Conservation (phyloP, 23 tunicate species). For the Styela plicata region DNA sequence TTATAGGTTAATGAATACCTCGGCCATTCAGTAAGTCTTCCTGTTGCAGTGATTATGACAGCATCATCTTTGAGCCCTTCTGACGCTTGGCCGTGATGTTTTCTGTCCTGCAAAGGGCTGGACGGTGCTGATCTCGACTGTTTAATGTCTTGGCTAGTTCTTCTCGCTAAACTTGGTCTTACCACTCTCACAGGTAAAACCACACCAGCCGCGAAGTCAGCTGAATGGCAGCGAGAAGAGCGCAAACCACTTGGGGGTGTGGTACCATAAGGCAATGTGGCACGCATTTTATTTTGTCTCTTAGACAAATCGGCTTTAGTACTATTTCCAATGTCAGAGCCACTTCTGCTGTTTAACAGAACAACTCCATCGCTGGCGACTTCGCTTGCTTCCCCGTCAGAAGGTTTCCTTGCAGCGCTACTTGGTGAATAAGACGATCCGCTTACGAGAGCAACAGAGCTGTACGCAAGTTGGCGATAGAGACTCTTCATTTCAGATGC, state of each 20-base stretch:
- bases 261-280: neutral
- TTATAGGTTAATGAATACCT: neutral
- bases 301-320: neutral
- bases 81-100: neutral
- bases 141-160: neutral
- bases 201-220: constrained; percentile 13
- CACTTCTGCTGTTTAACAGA: constrained; percentile 4
- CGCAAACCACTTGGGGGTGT: neutral
- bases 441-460: constrained; percentile 17
- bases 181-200: constrained; percentile 17
- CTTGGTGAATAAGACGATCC: constrained; percentile 25
- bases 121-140: constrained; percentile 12
- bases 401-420: constrained; percentile 7
- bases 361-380: constrained; percentile 17
- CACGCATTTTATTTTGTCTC: neutral
- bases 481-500: constrained; percentile 58
- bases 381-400: constrained; percentile 13
- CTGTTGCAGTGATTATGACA: constrained; percentile 10
- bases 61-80: neutral
- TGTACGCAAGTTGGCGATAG: constrained; percentile 48
- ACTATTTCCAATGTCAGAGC: neutral
- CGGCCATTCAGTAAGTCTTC: constrained; percentile 18
- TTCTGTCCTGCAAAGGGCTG: constrained; percentile 11
- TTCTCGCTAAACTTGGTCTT: neutral
- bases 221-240: constrained; percentile 21